Conservation (phyloP, 37 sponge, comb jelly and placozoan species). For the Spongilla lacustris region DNA sequence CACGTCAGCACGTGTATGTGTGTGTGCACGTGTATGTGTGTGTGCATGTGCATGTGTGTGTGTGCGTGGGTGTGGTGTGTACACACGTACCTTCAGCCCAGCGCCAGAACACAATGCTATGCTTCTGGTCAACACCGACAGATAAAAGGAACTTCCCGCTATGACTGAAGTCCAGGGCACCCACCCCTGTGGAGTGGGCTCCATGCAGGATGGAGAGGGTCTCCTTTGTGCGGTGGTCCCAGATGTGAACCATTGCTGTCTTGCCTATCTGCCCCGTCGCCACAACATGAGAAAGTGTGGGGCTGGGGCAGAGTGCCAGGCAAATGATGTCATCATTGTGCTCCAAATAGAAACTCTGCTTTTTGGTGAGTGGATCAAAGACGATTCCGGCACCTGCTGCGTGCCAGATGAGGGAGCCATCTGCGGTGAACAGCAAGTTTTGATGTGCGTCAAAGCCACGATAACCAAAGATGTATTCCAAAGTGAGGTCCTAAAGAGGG, state of each 20-base stretch:
- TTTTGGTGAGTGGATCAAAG: conserved; percentile 61
- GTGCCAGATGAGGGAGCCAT: conserved; percentile 80
- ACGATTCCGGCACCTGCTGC: conserved; percentile 96
- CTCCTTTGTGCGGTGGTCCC: conserved; percentile 87
- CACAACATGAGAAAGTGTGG: conserved; percentile 57
- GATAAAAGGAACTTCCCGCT: conserved; percentile 90
- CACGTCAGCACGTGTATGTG: not conserved
- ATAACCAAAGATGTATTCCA: conserved; percentile 94
- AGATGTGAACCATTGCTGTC: conserved; percentile 87
- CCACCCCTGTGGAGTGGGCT: conserved; percentile 87
- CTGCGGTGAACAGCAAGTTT: conserved; percentile 76
- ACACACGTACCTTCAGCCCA: conserved; percentile 85
- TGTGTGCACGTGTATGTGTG: not conserved
- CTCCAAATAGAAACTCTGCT: conserved; percentile 93
- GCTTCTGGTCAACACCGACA: conserved; percentile 86
- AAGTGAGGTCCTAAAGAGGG: conserved; percentile 61
- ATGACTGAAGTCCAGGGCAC: conserved; percentile 89
- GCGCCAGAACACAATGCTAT: conserved; percentile 86
- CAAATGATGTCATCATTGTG: conserved; percentile 98
- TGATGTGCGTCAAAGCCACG: conserved; percentile 96
- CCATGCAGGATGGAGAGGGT: conserved; percentile 94
- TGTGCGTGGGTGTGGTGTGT: not conserved
- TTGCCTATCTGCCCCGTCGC: conserved; percentile 92
- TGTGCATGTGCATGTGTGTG: not conserved
- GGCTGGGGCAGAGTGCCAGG: conserved; percentile 69